Evolutionary conservation across 1,140 invertebrate species (phyloP).

Genomic region (Holotrichia oblita): DNA sequence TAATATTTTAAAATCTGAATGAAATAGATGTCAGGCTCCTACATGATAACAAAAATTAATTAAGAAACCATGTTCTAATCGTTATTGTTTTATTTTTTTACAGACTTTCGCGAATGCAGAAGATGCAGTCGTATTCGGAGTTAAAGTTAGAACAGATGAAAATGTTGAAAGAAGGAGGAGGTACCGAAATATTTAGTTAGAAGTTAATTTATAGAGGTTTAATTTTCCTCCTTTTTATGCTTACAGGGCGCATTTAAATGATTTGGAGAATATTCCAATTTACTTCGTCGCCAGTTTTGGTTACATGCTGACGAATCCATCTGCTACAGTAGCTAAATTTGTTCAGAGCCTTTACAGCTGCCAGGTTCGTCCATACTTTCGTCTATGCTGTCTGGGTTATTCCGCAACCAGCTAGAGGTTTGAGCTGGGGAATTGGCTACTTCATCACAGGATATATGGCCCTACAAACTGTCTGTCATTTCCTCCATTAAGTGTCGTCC

Average conservation of each 20-base stretch:
- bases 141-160: slow-evolving; percentile 57
- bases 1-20: too few species aligned
- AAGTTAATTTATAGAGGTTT: slow-evolving; percentile 17
- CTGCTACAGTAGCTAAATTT: slow-evolving; percentile 62
- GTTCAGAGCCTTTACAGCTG: slow-evolving; percentile 68
- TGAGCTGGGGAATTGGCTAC: slow-evolving; percentile 62
- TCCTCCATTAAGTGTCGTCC: slow-evolving; percentile 20
- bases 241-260: slow-evolving; percentile 70
- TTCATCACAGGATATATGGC: slow-evolving; percentile 63
- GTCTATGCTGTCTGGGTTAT: too few species aligned
- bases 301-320: slow-evolving; percentile 71
- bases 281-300: slow-evolving; percentile 70
- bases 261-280: too few species aligned
- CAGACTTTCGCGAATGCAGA: slow-evolving; percentile 64
- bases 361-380: slow-evolving; percentile 73
- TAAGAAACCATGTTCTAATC: too few species aligned
- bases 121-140: slow-evolving; percentile 56
- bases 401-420: slow-evolving; percentile 67
- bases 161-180: slow-evolving; percentile 61
- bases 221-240: neutral
- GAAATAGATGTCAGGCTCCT: too few species aligned
- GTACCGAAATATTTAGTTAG: too few species aligned
- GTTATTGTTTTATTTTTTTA: too few species aligned
- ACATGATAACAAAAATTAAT: too few species aligned
- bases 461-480: slow-evolving; percentile 52